Evolutionary conservation across 2,888 invertebrate species (phyloP).

Genomic region (Brassicogethes aeneus): DNA sequence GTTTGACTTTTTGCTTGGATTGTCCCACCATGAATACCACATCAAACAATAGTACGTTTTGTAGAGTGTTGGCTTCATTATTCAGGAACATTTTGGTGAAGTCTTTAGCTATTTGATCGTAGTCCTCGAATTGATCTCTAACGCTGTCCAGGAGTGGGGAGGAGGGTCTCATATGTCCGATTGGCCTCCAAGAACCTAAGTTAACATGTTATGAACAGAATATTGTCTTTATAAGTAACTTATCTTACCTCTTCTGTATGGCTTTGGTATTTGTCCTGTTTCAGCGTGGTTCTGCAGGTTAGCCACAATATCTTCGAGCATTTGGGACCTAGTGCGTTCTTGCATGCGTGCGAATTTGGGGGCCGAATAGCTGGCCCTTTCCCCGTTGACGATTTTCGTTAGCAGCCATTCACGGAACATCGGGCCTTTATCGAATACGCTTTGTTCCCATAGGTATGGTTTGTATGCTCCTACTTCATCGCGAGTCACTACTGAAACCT

Average conservation of each 20-base stretch:
- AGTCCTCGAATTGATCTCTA: conserved; percentile 88
- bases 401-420: conserved; percentile 93
- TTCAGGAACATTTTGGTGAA: conserved; percentile 85
- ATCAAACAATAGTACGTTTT: conserved; percentile 79
- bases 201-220: neutral
- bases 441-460: conserved; percentile 92
- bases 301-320: conserved; percentile 90
- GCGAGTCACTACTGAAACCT: conserved; percentile 85
- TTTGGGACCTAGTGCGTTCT: conserved; percentile 84
- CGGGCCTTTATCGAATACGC: conserved; percentile 86
- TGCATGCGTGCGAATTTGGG: conserved; percentile 94
- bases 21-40: conserved; percentile 87
- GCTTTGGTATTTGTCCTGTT: conserved; percentile 92
- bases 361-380: conserved; percentile 87
- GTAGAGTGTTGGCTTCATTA: conserved; percentile 65
- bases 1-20: conserved; percentile 77
- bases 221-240: neutral
- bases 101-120: conserved; percentile 88
- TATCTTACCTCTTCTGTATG: conserved; percentile 66
- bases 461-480: conserved; percentile 95
- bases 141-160: conserved; percentile 88
- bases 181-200: conserved; percentile 84
- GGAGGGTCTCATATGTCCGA: conserved; percentile 89
- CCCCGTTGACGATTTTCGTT: conserved; percentile 90
- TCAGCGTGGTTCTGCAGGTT: conserved; percentile 90